Base-by-base conservation (phyloP, 2,797 vertebrate species). In the Salmo trutta region DNA sequence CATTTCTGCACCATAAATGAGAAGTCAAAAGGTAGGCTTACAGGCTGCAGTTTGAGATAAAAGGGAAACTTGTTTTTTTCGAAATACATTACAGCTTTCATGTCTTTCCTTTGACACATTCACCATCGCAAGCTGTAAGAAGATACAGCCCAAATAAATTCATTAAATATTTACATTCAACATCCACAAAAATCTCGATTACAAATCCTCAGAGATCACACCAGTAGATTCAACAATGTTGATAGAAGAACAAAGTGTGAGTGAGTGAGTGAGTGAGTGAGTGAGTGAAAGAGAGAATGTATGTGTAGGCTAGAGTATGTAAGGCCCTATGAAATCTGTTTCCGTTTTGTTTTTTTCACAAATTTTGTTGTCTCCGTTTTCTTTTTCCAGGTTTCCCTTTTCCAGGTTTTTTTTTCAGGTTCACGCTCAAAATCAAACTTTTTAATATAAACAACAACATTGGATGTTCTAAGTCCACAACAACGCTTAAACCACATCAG, bases 161-260 rank as follows among this genome's bases (percentile, higher is more conserved):
- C 79, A 83, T 83, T 66, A 76, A 83, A 83, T 78, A 81, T 83
- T 81, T 74, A 83, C 27, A 12, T 19, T 51, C 31, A 76, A 78
- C 70, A 79, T 73, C 73, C 73, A 51, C 47, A 47, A 47, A 52
- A 71, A 73, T 74, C 73, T 81, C 77, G 41, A 56, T 77, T 33
- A 41, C 59, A 81, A 79, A 75, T 76, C 71, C 24, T 53, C 24
- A 78, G 70, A 71, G 29, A 54, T 56, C 54, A 56, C 54, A 12
- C 14, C 54, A 65, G 33, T 16, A 21, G 10, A 53, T 51, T 69
- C 19, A 75, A 69, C 41, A 59, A 73, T 71, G 17, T 14, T 24
- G 41, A 47, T 54, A 62, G 21, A 4, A 66, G 21, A 3, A 56
- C 71, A 59, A 27, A 29, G 41, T 12, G 41, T 41, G 36, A 0